Conservation (phyloP, 2,797 vertebrate species). For the Eleutherodactylus coqui region DNA sequence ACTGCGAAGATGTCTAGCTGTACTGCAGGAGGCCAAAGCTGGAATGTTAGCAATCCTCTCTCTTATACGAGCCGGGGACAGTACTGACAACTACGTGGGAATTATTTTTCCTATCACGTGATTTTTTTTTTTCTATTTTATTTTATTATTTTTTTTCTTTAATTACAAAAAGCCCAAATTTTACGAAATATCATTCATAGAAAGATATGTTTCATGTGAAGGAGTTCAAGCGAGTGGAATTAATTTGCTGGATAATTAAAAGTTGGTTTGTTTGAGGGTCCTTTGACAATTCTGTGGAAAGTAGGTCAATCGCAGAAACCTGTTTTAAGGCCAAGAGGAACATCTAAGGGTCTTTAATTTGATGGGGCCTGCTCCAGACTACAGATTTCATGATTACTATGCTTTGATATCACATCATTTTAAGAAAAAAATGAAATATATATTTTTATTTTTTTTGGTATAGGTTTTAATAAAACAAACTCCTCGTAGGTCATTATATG, state of each 20-base stretch:
- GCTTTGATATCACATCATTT: neutral
- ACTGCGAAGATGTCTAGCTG: neutral
- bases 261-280: constrained; percentile 30
- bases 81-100: neutral
- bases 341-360: constrained; percentile 20
- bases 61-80: neutral
- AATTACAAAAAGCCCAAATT: neutral
- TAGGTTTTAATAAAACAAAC: neutral
- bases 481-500: neutral
- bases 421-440: neutral
- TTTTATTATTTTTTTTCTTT: neutral
- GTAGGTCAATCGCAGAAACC: constrained; percentile 48
- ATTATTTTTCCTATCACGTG: no score
- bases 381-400: neutral
- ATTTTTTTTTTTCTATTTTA: neutral
- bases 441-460: neutral
- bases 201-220: constrained; percentile 38
- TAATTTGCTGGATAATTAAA: constrained; percentile 57
- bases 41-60: neutral
- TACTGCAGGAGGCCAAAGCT: neutral
- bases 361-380: neutral
- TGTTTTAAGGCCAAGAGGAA: constrained; percentile 32
- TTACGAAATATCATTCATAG: constrained; percentile 22
- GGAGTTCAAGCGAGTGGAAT: constrained; percentile 50
- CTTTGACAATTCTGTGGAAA: constrained; percentile 44